These are phyloP conservation scores for Hippocampus zosterae DNA, from an alignment of 2,113 vertebrate genomes.

Conservation along the genomic window DNA sequence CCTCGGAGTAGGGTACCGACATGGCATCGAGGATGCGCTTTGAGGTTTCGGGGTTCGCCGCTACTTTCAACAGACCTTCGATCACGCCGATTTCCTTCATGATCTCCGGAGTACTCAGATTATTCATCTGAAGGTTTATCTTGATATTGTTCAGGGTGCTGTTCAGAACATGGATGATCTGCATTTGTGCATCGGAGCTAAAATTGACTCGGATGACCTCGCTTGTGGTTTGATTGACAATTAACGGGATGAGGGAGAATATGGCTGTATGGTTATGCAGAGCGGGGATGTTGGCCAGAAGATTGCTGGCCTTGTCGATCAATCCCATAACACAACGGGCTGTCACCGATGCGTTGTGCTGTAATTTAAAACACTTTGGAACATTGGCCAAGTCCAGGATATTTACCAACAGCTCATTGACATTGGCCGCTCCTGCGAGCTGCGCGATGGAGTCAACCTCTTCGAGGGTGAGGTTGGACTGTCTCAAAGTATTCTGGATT, in stretches of 20 bases:
- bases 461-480: slow-evolving; percentile 57
- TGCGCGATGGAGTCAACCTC: slow-evolving; percentile 49
- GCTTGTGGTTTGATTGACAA: slow-evolving; percentile 36
- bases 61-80: slow-evolving; percentile 54
- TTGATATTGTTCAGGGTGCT: slow-evolving; percentile 50
- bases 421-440: slow-evolving; percentile 34
- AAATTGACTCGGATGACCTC: slow-evolving; percentile 26
- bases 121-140: slow-evolving; percentile 48
- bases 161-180: slow-evolving; percentile 31
- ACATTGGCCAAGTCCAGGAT: slow-evolving; percentile 38
- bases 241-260: slow-evolving; percentile 41
- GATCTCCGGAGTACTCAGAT: slow-evolving; percentile 52
- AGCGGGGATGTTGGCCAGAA: slow-evolving; percentile 49
- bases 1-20: slow-evolving; percentile 13
- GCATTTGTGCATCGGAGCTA: slow-evolving; percentile 20
- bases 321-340: slow-evolving; percentile 50
- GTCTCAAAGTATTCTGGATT: slow-evolving; percentile 51
- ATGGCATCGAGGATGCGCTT: slow-evolving; percentile 39
- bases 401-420: slow-evolving; percentile 42
- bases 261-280: slow-evolving; percentile 37
- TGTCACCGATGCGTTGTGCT: slow-evolving; percentile 19
- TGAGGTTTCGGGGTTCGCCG: slow-evolving; percentile 33
- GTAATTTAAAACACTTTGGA: slow-evolving; percentile 51
- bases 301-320: slow-evolving; percentile 33
- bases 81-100: slow-evolving; percentile 59